A percentile compares a stretch with the other conserved stretches of the same genome.
phyloP scores from a whole-genome alignment of 2,888 invertebrate genomes.

The Agrotis segetum region DNA sequence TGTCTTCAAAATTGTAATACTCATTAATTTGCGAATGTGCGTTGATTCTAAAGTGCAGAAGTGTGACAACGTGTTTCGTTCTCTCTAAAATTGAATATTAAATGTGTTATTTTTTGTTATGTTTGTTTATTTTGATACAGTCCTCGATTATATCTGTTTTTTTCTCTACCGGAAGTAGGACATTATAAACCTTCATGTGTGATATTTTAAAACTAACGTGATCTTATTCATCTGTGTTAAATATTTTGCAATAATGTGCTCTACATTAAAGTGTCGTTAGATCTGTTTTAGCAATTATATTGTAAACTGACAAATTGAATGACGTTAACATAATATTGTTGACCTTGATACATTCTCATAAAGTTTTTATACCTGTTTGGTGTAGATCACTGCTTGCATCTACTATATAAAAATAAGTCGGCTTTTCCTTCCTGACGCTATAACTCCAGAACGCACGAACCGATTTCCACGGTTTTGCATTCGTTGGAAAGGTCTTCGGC shows the following conservation, averaged over 20 bases:
- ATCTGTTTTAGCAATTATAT: neutral
- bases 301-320: too few species aligned
- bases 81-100: conserved; percentile 13
- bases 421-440: too few species aligned
- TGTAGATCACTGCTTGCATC: too few species aligned
- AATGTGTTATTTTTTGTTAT: neutral
- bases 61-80: neutral
- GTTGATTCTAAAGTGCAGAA: neutral
- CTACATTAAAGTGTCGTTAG: neutral
- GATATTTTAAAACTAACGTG: too few species aligned
- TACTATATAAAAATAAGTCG: too few species aligned
- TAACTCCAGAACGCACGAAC: too few species aligned
- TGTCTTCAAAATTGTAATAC: conserved; percentile 22
- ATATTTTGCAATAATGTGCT: too few species aligned
- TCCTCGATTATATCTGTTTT: neutral
- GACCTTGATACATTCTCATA: neutral
- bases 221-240: too few species aligned
- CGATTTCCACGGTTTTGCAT: too few species aligned
- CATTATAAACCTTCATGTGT: neutral
- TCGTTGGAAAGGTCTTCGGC: too few species aligned
- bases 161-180: neutral
- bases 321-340: neutral
- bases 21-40: neutral
- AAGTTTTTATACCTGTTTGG: too few species aligned
- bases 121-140: conserved; percentile 7